A percentile compares a stretch with the other conserved stretches of the same genome.
Evolutionary conservation across 53 echinoderm and acorn worm species (phyloP).

Genomic region (Glandiceps talaboti): DNA sequence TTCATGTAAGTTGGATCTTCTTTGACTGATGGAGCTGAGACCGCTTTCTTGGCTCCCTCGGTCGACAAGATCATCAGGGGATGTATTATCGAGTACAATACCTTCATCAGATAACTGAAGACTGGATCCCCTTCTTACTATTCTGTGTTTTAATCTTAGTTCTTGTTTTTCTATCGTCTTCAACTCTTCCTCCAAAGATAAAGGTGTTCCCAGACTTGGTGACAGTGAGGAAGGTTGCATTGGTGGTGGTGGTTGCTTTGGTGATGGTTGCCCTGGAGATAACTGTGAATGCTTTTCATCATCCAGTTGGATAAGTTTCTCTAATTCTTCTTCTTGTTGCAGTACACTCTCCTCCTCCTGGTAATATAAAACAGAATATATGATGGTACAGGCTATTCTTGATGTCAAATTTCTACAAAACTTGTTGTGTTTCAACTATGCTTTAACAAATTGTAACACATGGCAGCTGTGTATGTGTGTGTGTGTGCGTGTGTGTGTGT

Average conservation of each 20-base stretch:
- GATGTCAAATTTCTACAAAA: too few relatives aligned
- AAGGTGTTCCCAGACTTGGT: not conserved
- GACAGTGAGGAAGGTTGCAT: not conserved
- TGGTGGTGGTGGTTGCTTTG: too few relatives aligned
- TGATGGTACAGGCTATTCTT: too few relatives aligned
- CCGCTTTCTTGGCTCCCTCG: not conserved
- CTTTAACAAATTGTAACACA: too few relatives aligned
- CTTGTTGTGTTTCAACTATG: too few relatives aligned
- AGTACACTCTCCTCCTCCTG: slow-evolving; percentile 33
- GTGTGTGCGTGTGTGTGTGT: too few relatives aligned
- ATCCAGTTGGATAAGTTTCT: slow-evolving; percentile 13
- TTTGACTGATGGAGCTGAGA: not conserved
- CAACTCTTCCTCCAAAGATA: not conserved
- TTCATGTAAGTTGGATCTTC: not conserved
- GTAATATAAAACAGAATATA: not conserved
- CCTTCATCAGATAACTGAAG: slow-evolving; percentile 56
- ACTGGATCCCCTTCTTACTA: slow-evolving; percentile 26
- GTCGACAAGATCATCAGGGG: slow-evolving; percentile 37
- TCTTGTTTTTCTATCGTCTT: not conserved
- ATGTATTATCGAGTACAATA: slow-evolving; percentile 46
- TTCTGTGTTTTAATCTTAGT: not conserved
- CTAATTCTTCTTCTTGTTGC: slow-evolving; percentile 13
- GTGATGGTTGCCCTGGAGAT: not conserved
- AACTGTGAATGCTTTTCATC: not conserved
- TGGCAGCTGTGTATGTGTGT: too few relatives aligned